Evolutionary conservation across 1,140 invertebrate species (phyloP), one percentile per base, ranked within the genome.

Genomic region (Lysiphlebus fabarum): DNA sequence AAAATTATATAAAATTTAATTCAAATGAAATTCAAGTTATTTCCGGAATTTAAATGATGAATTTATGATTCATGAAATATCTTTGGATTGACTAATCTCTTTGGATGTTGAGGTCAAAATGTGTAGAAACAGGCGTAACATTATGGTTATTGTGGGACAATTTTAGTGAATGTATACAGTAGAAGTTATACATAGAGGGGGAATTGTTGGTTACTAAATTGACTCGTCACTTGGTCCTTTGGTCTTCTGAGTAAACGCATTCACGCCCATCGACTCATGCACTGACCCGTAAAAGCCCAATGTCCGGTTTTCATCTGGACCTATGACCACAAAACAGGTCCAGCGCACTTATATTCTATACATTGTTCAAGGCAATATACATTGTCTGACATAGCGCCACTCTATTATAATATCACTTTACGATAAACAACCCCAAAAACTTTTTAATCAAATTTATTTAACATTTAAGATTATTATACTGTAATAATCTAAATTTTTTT

Each of bases 251-350:
- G 50, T 11, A 26, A 45, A 48, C 50, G 43, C 38, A 65, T 59
- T 53, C 59, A 63, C 62, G 65, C 62, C 68, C 65, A 64, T 61
- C 69, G 64, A 70, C 67, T 71, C 59, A 59, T 57, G 50, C 49
- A 40, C 53, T 69, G 69, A 71, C 70, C 70, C 64, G n/a, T 65
- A 53, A 49, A 61, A 48, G 53, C 63, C 60, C 62, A 62, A 68
- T 65, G 68, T 72, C 70, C 70, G 70, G 70, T 72, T 67, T 62
- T 69, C 69, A 55, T 48, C 59, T 62, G 70, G 67, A 71, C 70
- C 70, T 72, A 62, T 71, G 70, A 72, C 70, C 67, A 61, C 45
- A 49, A 63, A 66, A 70, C 70, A 70, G 69, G 68, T 71, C 65
- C 68, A 61, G 59, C 33, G 33, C 17, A 26, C 17, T 26, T 26